Evolutionary conservation across 2,888 invertebrate species (phyloP), one percentile per base, ranked within the genome.

Genomic region (Branchellion lobata): DNA sequence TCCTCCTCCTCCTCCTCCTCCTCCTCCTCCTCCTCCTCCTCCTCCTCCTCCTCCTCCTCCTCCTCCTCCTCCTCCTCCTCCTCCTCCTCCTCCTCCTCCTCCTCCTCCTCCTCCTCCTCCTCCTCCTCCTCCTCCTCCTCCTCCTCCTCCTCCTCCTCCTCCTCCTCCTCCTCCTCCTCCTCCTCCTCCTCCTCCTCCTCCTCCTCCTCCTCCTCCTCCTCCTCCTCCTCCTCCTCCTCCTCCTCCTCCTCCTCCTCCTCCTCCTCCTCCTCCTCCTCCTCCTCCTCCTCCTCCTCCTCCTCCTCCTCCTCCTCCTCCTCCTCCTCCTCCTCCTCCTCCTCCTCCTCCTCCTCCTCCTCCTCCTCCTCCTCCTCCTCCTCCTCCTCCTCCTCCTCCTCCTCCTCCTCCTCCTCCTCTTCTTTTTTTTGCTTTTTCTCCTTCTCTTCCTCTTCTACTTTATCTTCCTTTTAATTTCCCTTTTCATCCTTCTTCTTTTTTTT

Each of bases 401-500:
- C 51, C 21, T 18, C 21, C 51, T 51, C 51, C 21, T 18, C 21
- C 51, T 51, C 51, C 21, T 18, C 21, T 18, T 51, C 51, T 51
- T n/a, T n/a, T n/a, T n/a, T n/a, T n/a, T n/a, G n/a, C n/a, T n/a
- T n/a, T n/a, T n/a, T n/a, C n/a, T n/a, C 51, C 21, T 18, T 51
- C 51, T 51, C 51, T 51, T 18, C 21, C 51, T 51, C 51, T 51
- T n/a, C n/a, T n/a, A n/a, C n/a, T 65, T 24, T 24, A 24, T 24
- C 18, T 65, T 24, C 18, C 27, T 24, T 14, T 51, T n/a, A n/a
- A n/a, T n/a, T 65, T 14, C n/a, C n/a, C 8, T 65, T 65, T 14
- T 65, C n/a, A 65, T 65, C n/a, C 8, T 65, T 65, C 8, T 65
- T 65, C 8, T 65, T 65, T 14, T 65, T 65, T n/a, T 31, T 71